These are phyloP conservation scores for Acanthopleura granulata DNA, from an alignment of 2,888 invertebrate genomes.

Conservation along the genomic window DNA sequence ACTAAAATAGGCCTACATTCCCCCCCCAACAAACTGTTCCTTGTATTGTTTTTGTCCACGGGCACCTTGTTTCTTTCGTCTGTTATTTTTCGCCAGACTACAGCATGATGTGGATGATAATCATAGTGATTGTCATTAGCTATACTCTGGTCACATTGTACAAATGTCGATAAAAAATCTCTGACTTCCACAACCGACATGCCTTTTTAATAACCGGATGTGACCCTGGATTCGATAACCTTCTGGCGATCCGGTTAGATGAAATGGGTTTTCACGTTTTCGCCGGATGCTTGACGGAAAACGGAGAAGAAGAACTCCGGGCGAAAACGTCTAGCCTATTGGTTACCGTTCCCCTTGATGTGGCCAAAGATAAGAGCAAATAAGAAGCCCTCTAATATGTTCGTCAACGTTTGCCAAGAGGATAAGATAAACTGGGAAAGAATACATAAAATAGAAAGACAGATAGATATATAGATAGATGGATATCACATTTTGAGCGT, in stretches of 20 bases:
- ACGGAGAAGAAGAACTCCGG: constrained; percentile 33
- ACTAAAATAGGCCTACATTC: too few species aligned
- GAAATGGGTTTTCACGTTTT: constrained; percentile 43
- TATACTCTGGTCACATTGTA: not conserved
- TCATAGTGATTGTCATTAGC: not conserved
- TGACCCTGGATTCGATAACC: constrained; percentile 54
- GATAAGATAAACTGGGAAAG: constrained; percentile 32
- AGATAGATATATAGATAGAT: constrained; percentile 22
- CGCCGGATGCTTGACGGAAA: constrained; percentile 46
- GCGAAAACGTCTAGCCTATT: constrained; percentile 31
- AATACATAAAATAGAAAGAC: not conserved
- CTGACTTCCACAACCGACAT: not conserved
- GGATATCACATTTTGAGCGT: too few species aligned
- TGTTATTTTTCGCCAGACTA: too few species aligned
- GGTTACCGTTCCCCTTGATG: constrained; percentile 37
- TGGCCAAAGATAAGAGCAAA: constrained; percentile 37
- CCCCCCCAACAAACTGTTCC: too few species aligned
- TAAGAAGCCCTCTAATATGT: constrained; percentile 33
- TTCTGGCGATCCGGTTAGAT: constrained; percentile 46
- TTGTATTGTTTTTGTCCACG: too few species aligned
- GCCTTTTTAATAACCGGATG: constrained; percentile 52
- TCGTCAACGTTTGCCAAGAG: constrained; percentile 32
- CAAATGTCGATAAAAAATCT: not conserved
- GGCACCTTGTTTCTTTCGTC: too few species aligned
- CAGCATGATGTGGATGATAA: too few species aligned